Evolutionary conservation across 2,113 vertebrate genomes (phyloP).

Genomic region (Muntiacus reevesi): DNA sequence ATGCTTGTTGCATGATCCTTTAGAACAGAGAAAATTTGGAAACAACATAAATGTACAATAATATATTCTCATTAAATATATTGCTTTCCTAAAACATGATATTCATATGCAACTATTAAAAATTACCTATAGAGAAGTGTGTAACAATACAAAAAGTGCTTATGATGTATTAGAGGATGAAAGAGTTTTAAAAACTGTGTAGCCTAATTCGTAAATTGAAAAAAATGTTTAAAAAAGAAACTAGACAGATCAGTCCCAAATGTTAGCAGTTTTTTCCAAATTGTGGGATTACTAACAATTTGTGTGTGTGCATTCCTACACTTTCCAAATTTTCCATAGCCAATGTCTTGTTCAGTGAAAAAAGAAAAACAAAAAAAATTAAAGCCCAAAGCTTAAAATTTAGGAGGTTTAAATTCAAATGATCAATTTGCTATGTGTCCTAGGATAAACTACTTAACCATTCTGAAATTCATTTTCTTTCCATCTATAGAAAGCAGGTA

Average conservation of each 20-base stretch:
- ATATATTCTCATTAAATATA: slow-evolving; percentile 3
- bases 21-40: neutral
- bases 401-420: neutral
- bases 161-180: neutral
- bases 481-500: neutral
- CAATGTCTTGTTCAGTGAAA: neutral
- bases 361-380: neutral
- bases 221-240: neutral
- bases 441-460: neutral
- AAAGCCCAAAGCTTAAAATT: neutral
- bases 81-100: neutral
- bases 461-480: neutral
- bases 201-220: neutral
- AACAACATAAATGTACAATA: neutral
- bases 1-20: neutral
- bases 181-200: neutral
- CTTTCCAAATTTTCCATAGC: neutral
- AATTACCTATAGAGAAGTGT: neutral
- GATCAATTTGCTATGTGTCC: neutral
- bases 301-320: neutral
- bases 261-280: neutral
- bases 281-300: neutral
- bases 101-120: neutral
- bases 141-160: neutral
- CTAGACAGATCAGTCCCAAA: neutral